A percentile compares a stretch with the other conserved stretches of the same genome.
Conservation (phyloP, 2,113 vertebrate genomes). For the Promerops cafer region DNA sequence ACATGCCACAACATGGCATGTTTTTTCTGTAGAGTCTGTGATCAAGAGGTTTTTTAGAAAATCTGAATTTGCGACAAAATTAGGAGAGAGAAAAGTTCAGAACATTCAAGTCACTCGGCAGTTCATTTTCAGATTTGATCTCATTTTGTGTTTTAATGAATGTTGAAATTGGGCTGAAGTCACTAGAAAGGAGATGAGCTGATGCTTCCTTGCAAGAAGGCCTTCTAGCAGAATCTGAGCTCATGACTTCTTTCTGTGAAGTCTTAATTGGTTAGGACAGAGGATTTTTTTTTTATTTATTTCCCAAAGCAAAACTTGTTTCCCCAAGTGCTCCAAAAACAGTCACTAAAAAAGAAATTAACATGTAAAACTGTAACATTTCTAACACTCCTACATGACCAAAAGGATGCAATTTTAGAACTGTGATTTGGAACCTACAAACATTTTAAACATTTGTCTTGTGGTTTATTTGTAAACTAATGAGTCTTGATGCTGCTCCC, state of each 20-base stretch:
- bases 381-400: constrained; percentile 52
- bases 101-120: background rate
- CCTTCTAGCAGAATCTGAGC: background rate
- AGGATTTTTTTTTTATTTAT: background rate
- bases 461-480: constrained; percentile 49
- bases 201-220: background rate
- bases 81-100: background rate
- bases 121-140: constrained; percentile 23
- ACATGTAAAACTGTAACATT: constrained; percentile 34
- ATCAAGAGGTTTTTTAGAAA: constrained; percentile 4
- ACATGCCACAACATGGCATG: background rate
- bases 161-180: constrained; percentile 15
- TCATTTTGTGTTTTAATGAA: constrained; percentile 24
- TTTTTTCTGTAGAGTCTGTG: background rate
- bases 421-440: constrained; percentile 52
- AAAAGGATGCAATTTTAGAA: constrained; percentile 61
- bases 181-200: background rate
- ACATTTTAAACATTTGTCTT: constrained; percentile 42
- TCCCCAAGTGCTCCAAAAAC: background rate
- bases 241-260: background rate
- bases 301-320: constrained; percentile 27
- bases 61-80: constrained; percentile 17
- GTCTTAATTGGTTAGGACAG: constrained; percentile 53
- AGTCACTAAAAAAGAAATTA: constrained; percentile 41
- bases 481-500: constrained; percentile 37